These are phyloP conservation scores for Cylindroiulus punctatus DNA, from an alignment of 2,888 invertebrate genomes.

Conservation along the genomic window DNA sequence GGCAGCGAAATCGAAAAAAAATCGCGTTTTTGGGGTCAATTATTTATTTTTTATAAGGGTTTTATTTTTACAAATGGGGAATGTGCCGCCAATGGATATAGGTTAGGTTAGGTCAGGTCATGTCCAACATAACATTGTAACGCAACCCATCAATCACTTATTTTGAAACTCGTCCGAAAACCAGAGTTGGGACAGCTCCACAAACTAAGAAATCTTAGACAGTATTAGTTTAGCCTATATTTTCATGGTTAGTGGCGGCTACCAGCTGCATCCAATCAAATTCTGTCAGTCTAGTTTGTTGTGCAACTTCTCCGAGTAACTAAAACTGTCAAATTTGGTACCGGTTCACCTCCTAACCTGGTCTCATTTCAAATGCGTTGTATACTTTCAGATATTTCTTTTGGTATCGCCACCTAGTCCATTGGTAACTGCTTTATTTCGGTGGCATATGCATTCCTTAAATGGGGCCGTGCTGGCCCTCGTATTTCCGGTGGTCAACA, in stretches of 20 bases:
- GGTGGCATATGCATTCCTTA: conserved; percentile 90
- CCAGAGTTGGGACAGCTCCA: too few species aligned
- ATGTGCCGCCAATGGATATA: too few species aligned
- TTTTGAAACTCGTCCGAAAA: too few species aligned
- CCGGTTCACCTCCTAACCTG: neutral
- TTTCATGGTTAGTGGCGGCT: neutral
- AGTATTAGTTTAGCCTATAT: neutral
- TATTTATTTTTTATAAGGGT: too few species aligned
- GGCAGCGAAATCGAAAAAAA: too few species aligned
- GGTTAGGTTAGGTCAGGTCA: too few species aligned
- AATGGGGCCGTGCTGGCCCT: conserved; percentile 94
- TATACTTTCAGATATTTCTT: conserved; percentile 81
- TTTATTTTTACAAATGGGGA: too few species aligned
- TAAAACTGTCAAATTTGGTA: neutral
- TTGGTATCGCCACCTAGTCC: conserved; percentile 87
- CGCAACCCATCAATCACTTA: too few species aligned
- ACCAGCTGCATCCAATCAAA: neutral
- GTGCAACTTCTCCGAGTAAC: neutral
- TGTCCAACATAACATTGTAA: too few species aligned
- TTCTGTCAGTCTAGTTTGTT: neutral
- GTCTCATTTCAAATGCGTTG: conserved; percentile 1
- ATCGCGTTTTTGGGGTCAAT: too few species aligned
- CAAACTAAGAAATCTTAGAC: neutral
- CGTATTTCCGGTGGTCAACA: conserved; percentile 93
- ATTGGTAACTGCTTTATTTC: conserved; percentile 82